Evolutionary conservation across 1,140 invertebrate species (phyloP).

Genomic region (Maconellicoccus hirsutus): DNA sequence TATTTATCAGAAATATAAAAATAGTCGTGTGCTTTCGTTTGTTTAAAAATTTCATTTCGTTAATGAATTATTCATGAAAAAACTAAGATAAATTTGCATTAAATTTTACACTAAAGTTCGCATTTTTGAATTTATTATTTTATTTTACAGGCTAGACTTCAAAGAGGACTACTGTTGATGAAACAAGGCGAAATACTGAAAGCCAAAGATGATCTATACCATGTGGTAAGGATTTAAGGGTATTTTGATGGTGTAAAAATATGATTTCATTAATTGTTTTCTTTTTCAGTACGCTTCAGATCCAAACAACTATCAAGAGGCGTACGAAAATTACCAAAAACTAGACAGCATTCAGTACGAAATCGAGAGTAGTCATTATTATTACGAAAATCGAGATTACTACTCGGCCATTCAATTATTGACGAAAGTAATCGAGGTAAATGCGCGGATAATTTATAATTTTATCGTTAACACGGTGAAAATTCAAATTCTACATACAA

Average conservation of each 20-base stretch:
- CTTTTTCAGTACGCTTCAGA: conserved; percentile 55
- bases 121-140: too few species aligned
- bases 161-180: conserved; percentile 74
- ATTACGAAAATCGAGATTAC: conserved; percentile 54
- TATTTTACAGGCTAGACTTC: conserved; percentile 56
- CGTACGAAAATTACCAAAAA: conserved; percentile 47
- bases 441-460: too few species aligned
- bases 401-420: conserved; percentile 55
- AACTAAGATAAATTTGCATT: too few species aligned
- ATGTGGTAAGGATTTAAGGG: conserved; percentile 82
- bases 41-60: conserved; percentile 4
- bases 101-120: too few species aligned
- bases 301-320: conserved; percentile 55
- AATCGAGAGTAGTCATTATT: conserved; percentile 51
- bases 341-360: conserved; percentile 49
- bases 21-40: neutral
- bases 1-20: too few species aligned
- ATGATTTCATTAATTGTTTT: conserved; percentile 14
- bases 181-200: conserved; percentile 77
- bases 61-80: conserved; percentile 3
- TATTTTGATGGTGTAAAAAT: conserved; percentile 33
- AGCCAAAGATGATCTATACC: conserved; percentile 68
- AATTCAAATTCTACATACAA: conserved; percentile 26
- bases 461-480: too few species aligned
- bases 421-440: conserved; percentile 61